Evolutionary conservation across 1,140 invertebrate species (phyloP), one percentile per base, ranked within the genome.

Genomic region (Euglossa dilemma): DNA sequence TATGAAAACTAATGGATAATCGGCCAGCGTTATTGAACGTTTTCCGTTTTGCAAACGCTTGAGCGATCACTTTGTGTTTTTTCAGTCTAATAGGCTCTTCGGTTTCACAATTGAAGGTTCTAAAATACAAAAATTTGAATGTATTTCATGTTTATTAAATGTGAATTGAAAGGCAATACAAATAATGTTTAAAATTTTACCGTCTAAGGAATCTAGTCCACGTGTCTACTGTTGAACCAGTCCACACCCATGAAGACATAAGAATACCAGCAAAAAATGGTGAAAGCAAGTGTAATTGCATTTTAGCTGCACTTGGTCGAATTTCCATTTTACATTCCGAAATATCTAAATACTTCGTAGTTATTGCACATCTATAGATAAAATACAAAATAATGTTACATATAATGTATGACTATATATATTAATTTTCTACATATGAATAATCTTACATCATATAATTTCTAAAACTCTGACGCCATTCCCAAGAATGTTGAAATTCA

Each of bases 201-300:
- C 96, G 97, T 93, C 96, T 95, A 50, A 98, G 94, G 92, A 97
- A 98, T 85, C 97, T 95, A 74, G 96, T 96, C 98, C 98, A 99
- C 1, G 97, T 96, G 82, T 97, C 95, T 4, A 97, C 91, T 1
- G 98, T 97, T 36, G 97, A 97, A 57, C 95, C 95, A 50, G 97
- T 99, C 97, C 98, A 99, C 43, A 98, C 97, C 98, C 98, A 99
- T 6, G 97, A 97, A 8, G 98, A 97, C 97, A 98, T 98, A n/a
- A 97, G 94, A 80, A 98, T 96, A 50, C 98, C 98, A 67, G 96
- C 96, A 76, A 96, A 96, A 94, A 99, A 99, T 52, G 97, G 95
- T 66, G 97, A 95, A 67, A 98, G 91, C 82, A 99, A 93, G 91
- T 98, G 97, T 63, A 98, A 91, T 91, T 98, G 97, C 78, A 98